phyloP scores from a whole-genome alignment of 2,113 vertebrate species.

The Thunnus maccoyii region DNA sequence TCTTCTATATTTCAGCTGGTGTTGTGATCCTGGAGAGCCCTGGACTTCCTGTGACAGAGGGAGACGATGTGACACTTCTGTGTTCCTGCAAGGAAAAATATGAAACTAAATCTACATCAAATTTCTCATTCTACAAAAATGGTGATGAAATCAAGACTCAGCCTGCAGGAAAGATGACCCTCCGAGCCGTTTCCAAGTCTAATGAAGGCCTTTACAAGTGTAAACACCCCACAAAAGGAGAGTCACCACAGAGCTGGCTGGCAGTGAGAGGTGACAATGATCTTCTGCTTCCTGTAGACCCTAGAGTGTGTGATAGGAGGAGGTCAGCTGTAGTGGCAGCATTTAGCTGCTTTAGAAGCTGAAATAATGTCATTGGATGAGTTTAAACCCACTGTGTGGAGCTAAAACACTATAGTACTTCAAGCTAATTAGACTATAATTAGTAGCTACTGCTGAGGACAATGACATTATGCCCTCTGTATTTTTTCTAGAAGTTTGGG shows the following conservation, averaged over 20 bases:
- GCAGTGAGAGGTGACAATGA: conserved; percentile 6
- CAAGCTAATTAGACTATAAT: too few relatives aligned
- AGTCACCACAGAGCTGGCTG: conserved; percentile 25
- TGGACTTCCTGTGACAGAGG: conserved; percentile 9
- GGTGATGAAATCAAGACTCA: background rate
- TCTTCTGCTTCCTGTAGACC: background rate
- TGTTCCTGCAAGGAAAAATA: conserved; percentile 17
- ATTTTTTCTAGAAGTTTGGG: too few relatives aligned
- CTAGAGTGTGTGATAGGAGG: too few relatives aligned
- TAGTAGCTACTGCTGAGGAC: too few relatives aligned
- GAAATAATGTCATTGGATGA: too few relatives aligned
- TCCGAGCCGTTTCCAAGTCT: background rate
- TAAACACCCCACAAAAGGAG: conserved; percentile 5
- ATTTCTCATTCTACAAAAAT: conserved; percentile 36
- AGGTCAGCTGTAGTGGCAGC: too few relatives aligned
- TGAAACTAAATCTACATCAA: rapidly evolving
- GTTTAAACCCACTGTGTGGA: too few relatives aligned
- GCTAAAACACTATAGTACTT: too few relatives aligned
- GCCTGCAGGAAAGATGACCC: background rate
- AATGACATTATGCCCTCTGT: too few relatives aligned
- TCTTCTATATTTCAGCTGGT: conserved; percentile 3
- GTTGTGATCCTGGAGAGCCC: conserved; percentile 39
- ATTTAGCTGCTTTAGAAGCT: too few relatives aligned
- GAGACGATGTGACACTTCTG: conserved; percentile 3
- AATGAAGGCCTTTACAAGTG: conserved; percentile 48